A percentile compares a stretch with the other conserved stretches of the same genome.
phyloP scores from a whole-genome alignment of 2,888 invertebrate species.

The Smittia sp. region DNA sequence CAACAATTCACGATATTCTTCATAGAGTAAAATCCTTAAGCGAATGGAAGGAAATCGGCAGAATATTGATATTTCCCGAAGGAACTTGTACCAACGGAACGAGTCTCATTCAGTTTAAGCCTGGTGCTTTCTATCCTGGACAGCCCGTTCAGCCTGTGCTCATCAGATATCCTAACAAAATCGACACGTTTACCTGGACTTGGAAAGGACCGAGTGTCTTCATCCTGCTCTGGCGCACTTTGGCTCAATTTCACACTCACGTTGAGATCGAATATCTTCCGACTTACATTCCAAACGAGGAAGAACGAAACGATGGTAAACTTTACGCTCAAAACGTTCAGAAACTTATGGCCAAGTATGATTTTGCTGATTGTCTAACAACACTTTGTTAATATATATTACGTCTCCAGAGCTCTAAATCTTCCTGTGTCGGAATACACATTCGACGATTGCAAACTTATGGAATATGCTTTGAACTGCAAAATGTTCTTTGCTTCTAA shows the following conservation, averaged over 20 bases:
- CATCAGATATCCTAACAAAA: constrained; percentile 83
- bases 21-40: constrained; percentile 77
- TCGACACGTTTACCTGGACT: constrained; percentile 89
- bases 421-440: constrained; percentile 88
- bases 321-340: constrained; percentile 87
- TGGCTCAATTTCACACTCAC: constrained; percentile 82
- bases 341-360: constrained; percentile 86
- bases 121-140: constrained; percentile 92
- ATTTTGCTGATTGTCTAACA: constrained; percentile 43
- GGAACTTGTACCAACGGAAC: constrained; percentile 88
- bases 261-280: constrained; percentile 91
- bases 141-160: constrained; percentile 94
- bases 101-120: constrained; percentile 84
- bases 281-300: constrained; percentile 83
- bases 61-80: constrained; percentile 51
- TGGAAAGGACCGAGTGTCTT: constrained; percentile 94
- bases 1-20: constrained; percentile 85
- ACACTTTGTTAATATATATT: not conserved
- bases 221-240: constrained; percentile 82
- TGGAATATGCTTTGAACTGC: constrained; percentile 78
- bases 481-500: constrained; percentile 72
- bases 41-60: constrained; percentile 75
- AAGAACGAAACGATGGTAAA: constrained; percentile 81
- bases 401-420: constrained; percentile 67
- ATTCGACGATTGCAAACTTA: constrained; percentile 85